Evolutionary conservation across 2,888 invertebrate species (phyloP).

Genomic region (Drosophila neotestacea): DNA sequence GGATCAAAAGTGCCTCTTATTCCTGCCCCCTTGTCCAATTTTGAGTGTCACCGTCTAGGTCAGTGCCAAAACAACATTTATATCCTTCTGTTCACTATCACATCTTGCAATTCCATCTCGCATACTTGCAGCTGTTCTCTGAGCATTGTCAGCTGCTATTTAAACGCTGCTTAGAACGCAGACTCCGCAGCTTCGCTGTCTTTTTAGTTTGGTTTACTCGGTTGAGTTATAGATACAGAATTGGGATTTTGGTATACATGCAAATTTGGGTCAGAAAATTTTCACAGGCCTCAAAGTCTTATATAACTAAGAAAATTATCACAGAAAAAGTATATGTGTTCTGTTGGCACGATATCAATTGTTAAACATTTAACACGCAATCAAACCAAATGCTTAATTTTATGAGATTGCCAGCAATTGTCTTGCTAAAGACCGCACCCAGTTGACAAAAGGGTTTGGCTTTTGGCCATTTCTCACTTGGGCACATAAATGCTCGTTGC

Average conservation of each 20-base stretch:
- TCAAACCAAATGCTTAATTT: constrained; percentile 58
- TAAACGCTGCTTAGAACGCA: constrained; percentile 78
- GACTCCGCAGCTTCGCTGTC: constrained; percentile 80
- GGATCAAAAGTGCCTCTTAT: constrained; percentile 26
- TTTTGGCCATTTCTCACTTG: constrained; percentile 3
- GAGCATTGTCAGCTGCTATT: constrained; percentile 45
- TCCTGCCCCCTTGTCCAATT: not conserved
- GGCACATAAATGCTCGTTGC: constrained; percentile 7
- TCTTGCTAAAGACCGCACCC: constrained; percentile 65
- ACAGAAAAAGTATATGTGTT: constrained; percentile 30
- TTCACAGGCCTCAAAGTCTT: constrained; percentile 67
- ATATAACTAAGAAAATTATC: constrained; percentile 64
- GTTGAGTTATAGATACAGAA: constrained; percentile 81
- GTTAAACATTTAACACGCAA: constrained; percentile 57
- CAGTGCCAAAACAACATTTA: constrained; percentile 61
- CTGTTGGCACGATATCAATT: constrained; percentile 35
- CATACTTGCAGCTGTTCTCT: constrained; percentile 48
- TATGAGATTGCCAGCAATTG: constrained; percentile 44
- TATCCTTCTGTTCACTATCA: constrained; percentile 6
- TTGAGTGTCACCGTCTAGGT: constrained; percentile 51
- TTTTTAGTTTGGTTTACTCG: constrained; percentile 32
- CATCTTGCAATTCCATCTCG: constrained; percentile 4
- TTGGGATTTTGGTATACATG: constrained; percentile 81
- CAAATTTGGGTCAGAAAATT: constrained; percentile 72
- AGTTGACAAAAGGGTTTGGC: constrained; percentile 60